phyloP scores from a whole-genome alignment of 2,797 vertebrate genomes.

The Antennarius maculatus region DNA sequence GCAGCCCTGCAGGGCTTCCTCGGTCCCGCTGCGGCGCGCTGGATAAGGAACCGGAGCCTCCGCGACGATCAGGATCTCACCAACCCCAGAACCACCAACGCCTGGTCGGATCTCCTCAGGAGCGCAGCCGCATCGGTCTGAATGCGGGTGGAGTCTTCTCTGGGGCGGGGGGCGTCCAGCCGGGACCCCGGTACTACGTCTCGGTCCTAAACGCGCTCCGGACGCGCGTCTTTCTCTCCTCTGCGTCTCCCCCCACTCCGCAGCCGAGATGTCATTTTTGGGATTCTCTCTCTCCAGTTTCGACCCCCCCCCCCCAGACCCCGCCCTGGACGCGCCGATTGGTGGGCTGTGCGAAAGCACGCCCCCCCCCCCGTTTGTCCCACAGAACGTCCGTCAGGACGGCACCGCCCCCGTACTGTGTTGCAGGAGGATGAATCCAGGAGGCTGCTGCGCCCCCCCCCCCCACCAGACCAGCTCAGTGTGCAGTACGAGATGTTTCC shows the following conservation, averaged over 20 bases:
- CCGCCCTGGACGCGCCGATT: constrained; percentile 70
- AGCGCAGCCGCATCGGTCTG: constrained; percentile 56
- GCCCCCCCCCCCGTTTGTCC: constrained; percentile 45
- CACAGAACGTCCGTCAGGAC: constrained; percentile 32
- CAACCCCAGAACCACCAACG: constrained; percentile 38
- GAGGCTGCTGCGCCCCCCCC: constrained; percentile 36
- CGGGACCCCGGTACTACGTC: neutral
- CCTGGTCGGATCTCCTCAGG: constrained; percentile 36
- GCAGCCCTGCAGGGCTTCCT: constrained; percentile 45
- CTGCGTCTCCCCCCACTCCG: constrained; percentile 56
- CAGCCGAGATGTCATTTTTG: constrained; percentile 79
- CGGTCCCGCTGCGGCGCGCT: constrained; percentile 55
- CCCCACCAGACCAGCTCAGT: constrained; percentile 37
- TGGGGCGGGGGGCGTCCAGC: constrained; percentile 11
- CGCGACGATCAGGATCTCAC: constrained; percentile 47
- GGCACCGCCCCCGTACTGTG: constrained; percentile 45
- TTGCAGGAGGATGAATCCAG: constrained; percentile 55
- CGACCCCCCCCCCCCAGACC: constrained; percentile 31
- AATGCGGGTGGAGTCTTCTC: constrained; percentile 33
- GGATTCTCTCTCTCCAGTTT: constrained; percentile 67
- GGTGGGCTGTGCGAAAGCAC: constrained; percentile 32
- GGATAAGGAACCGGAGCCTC: constrained; percentile 58
- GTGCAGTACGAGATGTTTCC: constrained; percentile 16
- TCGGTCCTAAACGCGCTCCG: neutral
- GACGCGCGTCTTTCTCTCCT: constrained; percentile 26